Evolutionary conservation across 2,888 invertebrate genomes (phyloP), one percentile per base, ranked within the genome.

Genomic region (Ecliptopera silaceata): DNA sequence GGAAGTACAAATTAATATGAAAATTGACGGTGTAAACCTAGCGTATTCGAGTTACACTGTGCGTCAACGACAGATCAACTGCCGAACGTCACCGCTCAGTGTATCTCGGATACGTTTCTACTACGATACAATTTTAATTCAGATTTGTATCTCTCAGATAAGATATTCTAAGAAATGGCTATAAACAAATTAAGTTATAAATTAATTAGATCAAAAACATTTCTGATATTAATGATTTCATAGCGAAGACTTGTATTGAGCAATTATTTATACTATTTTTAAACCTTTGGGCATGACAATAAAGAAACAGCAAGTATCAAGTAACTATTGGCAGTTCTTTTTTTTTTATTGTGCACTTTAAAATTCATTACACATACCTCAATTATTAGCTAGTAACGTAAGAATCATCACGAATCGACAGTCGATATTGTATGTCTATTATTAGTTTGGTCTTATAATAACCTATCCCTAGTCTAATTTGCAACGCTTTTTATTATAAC

Each of bases 371-470:
- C n/a, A n/a, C n/a, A n/a, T 26, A 18, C 15, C 12, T 12, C 5
- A 10, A 36, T 15, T 17, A 8, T 17, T 47, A 38, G 29, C 38
- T 39, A 39, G n/a, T 22, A 46, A 22, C n/a, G 20, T 36, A 43
- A 26, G n/a, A 8, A 26, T 26, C 11, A 15, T 36, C 42, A 34
- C 22, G 36, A 43, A 32, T 26, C 32, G 13, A 22, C 26, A n/a
- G n/a, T n/a, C n/a, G 31, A 44, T 34, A 43, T 10, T 54, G 34
- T 53, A 53, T 53, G 5, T 15, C n/a, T 12, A 34, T 36, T 45
- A 45, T 29, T 39, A 46, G 46, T 34, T 53, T 53, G 53, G 41
- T 53, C 53, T 53, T 39, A 46, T 34, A 12, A 36, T 38, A 12
- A 43, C 26, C 12, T 31, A 31, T 39, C 29, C 31, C 12, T 39